phyloP scores from a whole-genome alignment of 2,113 vertebrate species.

The Alligator sinensis region DNA sequence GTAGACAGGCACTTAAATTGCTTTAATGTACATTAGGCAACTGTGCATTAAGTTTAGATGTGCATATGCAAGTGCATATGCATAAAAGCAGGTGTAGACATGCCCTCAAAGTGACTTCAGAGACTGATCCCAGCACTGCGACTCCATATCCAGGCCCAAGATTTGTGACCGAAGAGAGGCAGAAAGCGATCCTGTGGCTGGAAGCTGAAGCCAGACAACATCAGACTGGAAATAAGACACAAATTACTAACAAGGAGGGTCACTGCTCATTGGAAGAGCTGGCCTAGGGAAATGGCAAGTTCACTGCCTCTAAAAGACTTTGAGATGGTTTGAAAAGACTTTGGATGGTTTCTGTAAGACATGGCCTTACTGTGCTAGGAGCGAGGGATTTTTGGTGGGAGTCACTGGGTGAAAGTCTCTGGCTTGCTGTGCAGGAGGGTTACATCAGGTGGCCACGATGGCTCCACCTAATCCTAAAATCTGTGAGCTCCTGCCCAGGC shows the following conservation, averaged over 20 bases:
- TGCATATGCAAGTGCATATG: too few relatives aligned
- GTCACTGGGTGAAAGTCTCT: background rate
- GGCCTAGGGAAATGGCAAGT: background rate
- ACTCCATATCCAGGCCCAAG: background rate
- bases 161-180: background rate
- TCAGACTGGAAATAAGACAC: background rate
- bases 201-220: background rate
- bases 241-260: background rate
- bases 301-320: background rate
- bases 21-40: too few relatives aligned
- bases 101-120: too few relatives aligned
- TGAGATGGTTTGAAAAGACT: background rate
- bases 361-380: background rate
- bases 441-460: background rate
- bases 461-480: too few relatives aligned
- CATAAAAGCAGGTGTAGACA: too few relatives aligned
- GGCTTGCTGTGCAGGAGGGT: background rate
- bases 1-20: too few relatives aligned
- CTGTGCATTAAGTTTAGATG: too few relatives aligned
- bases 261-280: background rate
- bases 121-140: background rate
- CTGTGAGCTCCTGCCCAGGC: background rate
- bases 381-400: background rate
- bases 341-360: background rate
- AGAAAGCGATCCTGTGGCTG: background rate